Base-by-base conservation (phyloP, 2,113 vertebrate species). In the Cervus canadensis region DNA sequence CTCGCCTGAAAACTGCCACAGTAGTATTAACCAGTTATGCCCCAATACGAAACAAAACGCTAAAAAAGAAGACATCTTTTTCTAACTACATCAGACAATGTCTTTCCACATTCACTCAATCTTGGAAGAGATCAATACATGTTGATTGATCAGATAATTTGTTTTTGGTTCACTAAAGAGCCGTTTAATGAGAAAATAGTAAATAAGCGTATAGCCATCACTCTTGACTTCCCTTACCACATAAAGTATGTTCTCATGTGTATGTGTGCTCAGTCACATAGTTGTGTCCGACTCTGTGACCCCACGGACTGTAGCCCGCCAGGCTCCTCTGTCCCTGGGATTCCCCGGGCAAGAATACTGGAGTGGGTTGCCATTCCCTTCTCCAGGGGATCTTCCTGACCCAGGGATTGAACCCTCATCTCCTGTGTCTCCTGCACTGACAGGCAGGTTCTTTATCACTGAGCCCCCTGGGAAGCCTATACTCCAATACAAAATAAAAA, bases 221-320 rank as follows among this genome's bases (percentile, higher is more conserved):
- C 2, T 19, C 76, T 89, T 54, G 50, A 45, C 45, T 52, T 40
- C 52, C 83, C 48, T 82, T 90, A 59, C 36, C 57, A 36, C 1
- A 12, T 11, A 5, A 93, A 60, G 83, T 87, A 11, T 16, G 6
- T 16, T 79, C 85, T 10, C 0, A 4, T 1, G 36, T 7, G 23
- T 2, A 3, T 71, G 1, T 3, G 12, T 7, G 5, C 23, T 1
- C 67, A 13, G 19, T 1, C n/a, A 1, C n/a, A 0, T 3, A 40
- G 71, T 3, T 0, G 1, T 43, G 12, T 76, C 71, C 3, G 1
- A 43, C 23, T 43, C 71, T 14, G 36, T 1, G 11, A 43, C 71
- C 71, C 71, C 23, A 0, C 2, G 6, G 36, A 14, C 23, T 2
- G 36, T 3, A 23, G 71, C 71, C 71, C 2, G 3, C 71, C 6